Conservation (phyloP, 2,797 vertebrate species). For the Fistularia commersonii region DNA sequence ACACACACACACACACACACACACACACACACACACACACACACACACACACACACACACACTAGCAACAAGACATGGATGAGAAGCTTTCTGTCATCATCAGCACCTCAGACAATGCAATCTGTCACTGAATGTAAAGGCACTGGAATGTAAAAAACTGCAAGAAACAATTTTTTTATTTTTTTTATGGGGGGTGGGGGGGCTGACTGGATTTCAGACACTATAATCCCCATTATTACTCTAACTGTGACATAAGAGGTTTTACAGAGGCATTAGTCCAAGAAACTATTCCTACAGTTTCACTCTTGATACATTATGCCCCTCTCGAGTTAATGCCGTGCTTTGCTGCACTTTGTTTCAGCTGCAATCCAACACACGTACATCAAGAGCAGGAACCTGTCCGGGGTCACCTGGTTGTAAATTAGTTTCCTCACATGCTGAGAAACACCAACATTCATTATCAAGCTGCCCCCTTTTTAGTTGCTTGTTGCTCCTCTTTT, state of each 20-base stretch:
- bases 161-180: background rate
- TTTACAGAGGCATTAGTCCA: too few relatives aligned
- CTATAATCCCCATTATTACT: constrained; percentile 11
- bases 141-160: background rate
- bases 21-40: constrained; percentile 12
- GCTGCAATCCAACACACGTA: constrained; percentile 8
- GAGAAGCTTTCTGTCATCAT: constrained; percentile 53
- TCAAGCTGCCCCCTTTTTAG: too few relatives aligned
- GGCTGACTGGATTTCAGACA: constrained; percentile 9
- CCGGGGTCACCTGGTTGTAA: constrained; percentile 14
- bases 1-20: too few relatives aligned
- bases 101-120: constrained; percentile 35
- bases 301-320: background rate
- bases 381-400: constrained; percentile 16
- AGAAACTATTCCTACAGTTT: background rate
- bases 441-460: constrained; percentile 6
- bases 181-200: too few relatives aligned
- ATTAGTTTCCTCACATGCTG: constrained; percentile 1
- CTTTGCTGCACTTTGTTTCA: background rate
- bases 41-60: constrained; percentile 10
- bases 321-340: background rate
- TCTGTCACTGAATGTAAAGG: constrained; percentile 41
- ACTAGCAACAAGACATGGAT: constrained; percentile 48
- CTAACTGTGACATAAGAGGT: background rate
- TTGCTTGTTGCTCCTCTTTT: too few relatives aligned